A percentile compares a stretch with the other conserved stretches of the same genome.
Evolutionary conservation across 2,113 vertebrate genomes (phyloP).

Genomic region (Coracopsis vasa): DNA sequence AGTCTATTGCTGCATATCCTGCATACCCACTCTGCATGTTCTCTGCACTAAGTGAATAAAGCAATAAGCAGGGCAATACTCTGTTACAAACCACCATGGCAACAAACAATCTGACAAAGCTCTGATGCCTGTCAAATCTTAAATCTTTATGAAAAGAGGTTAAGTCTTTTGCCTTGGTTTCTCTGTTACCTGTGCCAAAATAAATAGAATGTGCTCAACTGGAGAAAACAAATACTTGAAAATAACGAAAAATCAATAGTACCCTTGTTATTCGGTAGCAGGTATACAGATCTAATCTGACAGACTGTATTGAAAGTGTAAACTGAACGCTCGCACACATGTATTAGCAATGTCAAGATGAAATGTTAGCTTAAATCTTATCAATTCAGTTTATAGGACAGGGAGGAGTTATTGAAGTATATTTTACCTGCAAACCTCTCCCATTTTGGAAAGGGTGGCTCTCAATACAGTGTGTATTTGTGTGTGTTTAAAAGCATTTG

Average conservation of each 20-base stretch:
- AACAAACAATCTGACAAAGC: neutral
- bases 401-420: neutral
- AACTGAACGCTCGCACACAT: slow-evolving; percentile 23
- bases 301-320: slow-evolving; percentile 32
- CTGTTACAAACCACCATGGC: neutral
- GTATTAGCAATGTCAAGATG: slow-evolving; percentile 48
- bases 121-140: slow-evolving; percentile 16
- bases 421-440: neutral
- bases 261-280: slow-evolving; percentile 58
- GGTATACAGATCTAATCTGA: slow-evolving; percentile 53
- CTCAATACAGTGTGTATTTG: neutral
- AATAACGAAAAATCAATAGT: slow-evolving; percentile 61
- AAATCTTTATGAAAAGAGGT: slow-evolving; percentile 21
- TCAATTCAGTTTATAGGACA: neutral
- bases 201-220: slow-evolving; percentile 45
- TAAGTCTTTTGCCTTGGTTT: slow-evolving; percentile 33
- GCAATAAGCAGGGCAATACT: neutral
- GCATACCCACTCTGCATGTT: neutral
- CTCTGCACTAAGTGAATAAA: neutral
- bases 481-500: neutral
- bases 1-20: neutral
- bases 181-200: slow-evolving; percentile 36
- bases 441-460: neutral
- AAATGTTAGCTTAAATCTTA: slow-evolving; percentile 45
- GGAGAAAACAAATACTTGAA: slow-evolving; percentile 67